Percentiles rank a stretch among this genome's conserved stretches.
These are phyloP conservation scores for Paradoxurus hermaphroditus DNA, from an alignment of 2,113 vertebrate species.

Conservation along the genomic window DNA sequence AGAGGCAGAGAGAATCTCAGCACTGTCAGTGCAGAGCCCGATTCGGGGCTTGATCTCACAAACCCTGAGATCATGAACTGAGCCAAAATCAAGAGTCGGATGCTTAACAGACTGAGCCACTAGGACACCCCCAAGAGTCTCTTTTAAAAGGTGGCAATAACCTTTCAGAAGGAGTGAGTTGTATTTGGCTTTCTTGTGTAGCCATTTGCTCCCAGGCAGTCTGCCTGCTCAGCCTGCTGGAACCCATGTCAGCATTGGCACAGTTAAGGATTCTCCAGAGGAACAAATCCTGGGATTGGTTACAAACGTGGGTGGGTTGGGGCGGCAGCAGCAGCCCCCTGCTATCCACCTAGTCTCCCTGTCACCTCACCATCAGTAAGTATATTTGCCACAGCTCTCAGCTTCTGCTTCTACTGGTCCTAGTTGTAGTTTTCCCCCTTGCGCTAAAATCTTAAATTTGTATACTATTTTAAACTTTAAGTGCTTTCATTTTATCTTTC, in stretches of 20 bases:
- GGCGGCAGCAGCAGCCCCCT: not conserved
- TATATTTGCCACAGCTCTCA: not conserved
- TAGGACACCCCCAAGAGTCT: not conserved
- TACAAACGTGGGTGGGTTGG: no score
- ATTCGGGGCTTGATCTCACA: no score
- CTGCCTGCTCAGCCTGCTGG: not conserved
- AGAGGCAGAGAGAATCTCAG: no score
- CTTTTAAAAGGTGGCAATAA: not conserved
- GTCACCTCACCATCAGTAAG: not conserved
- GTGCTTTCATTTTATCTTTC: constrained; percentile 1
- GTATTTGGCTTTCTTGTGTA: not conserved
- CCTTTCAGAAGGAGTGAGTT: not conserved
- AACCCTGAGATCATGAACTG: no score
- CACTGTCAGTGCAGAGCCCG: no score
- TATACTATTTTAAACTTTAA: not conserved
- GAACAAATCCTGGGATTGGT: not conserved
- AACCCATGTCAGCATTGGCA: not conserved
- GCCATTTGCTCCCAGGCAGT: not conserved
- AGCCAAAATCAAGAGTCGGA: no score
- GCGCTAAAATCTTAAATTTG: not conserved
- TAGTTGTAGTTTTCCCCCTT: not conserved
- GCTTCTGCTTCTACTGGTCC: not conserved
- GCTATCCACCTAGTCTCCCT: accelerated
- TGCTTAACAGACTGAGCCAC: no score
- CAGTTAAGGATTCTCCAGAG: not conserved